Evolutionary conservation across 1,140 invertebrate genomes (phyloP).

Genomic region (Scaptomyza hsui): DNA sequence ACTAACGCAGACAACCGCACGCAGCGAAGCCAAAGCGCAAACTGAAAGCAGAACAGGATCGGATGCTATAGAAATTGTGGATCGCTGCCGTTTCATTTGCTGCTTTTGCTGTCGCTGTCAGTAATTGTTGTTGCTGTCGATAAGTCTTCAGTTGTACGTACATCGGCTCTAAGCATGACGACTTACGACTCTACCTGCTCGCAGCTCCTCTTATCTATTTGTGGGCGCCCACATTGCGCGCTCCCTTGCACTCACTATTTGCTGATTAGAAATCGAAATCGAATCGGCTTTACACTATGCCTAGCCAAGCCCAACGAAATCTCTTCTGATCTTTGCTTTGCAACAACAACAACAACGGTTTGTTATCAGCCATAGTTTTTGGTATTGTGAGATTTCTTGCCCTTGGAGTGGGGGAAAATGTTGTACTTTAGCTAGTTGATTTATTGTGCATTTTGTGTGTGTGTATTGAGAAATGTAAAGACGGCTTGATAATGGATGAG

Average conservation of each 20-base stretch:
- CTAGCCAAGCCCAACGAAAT: conserved; percentile 14
- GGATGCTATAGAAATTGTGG: conserved; percentile 63
- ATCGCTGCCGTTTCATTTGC: conserved; percentile 12
- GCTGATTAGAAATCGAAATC: conserved; percentile 42
- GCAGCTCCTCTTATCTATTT: conserved; percentile 47
- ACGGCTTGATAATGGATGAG: background rate
- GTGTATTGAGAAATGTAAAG: background rate
- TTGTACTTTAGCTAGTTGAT: background rate
- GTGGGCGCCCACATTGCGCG: conserved; percentile 23
- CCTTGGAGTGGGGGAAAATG: background rate
- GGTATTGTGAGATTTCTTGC: background rate
- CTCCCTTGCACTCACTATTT: conserved; percentile 24
- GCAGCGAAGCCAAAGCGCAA: conserved; percentile 70
- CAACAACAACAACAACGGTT: background rate
- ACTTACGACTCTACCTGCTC: conserved; percentile 26
- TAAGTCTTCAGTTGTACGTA: background rate
- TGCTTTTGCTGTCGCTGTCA: background rate
- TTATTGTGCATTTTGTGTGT: background rate
- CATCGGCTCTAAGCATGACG: background rate
- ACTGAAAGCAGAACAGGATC: conserved; percentile 70
- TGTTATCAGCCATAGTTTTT: conserved; percentile 3
- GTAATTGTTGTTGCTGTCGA: background rate
- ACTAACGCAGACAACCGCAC: conserved; percentile 63
- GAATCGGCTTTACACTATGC: conserved; percentile 1
- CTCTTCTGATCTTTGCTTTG: conserved; percentile 18